Evolutionary conservation across 2,888 invertebrate species (phyloP), one percentile per base, ranked within the genome.

Genomic region (Alloscopus bannaensis): DNA sequence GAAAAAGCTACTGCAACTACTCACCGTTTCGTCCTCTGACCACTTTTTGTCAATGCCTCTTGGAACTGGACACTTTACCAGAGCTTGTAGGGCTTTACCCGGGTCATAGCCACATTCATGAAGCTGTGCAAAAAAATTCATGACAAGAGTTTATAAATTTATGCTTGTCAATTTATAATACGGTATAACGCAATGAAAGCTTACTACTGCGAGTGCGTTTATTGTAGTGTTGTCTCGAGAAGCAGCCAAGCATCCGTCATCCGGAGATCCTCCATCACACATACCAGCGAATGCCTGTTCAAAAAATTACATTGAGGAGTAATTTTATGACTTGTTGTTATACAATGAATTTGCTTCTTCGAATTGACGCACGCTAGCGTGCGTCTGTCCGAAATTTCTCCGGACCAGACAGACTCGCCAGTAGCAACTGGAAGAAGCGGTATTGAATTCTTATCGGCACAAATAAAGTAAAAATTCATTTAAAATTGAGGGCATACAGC

Each of bases 11-110:
- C n/a, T n/a, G n/a, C 8, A 50, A 18, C n/a, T 24, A 80, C 89
- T 88, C 88, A 92, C 92, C 86, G 94, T 95, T 91, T 98, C 98
- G 88, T 99, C 98, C 89, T 98, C 98, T 81, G 95, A 93, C 98
- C 98, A 98, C 90, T 98, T 98, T 89, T 98, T 97, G 88, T 98
- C 97, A 87, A 98, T 95, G 87, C 97, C 96, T 91, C 96, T 96
- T 0, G 98, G 97, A 82, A 97, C 96, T 81, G 98, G 98, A 89
- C 96, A 97, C 90, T 98, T 98, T 85, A 98, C 97, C 86, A 99
- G 91, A 80, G 97, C 96, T 90, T 98, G 96, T 72, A 99, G 90
- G 68, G 99, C 99, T 89, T 95, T 94, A 83, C 96, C 96, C 84
- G 97, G 97, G 90, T 99, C 97, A 89, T 99, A 99, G 87, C 95